Evolutionary conservation across 2,113 vertebrate species (phyloP), one percentile per base, ranked within the genome.

Genomic region (Siniperca chuatsi): DNA sequence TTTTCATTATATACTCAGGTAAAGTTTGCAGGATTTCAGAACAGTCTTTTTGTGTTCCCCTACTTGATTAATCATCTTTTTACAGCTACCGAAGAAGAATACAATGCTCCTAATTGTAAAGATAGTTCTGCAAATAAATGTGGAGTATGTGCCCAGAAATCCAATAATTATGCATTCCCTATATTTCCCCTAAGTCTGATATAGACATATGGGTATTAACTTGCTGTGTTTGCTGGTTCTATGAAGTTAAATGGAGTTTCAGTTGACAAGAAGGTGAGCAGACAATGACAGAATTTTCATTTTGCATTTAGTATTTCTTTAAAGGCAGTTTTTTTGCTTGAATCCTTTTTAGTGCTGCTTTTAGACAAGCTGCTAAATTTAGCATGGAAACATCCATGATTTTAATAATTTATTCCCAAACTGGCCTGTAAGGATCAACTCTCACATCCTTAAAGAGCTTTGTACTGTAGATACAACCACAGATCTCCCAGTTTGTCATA

Each of bases 341-440:
- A 87, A 78, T 90, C 81, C 74, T 87, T 87, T 46, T 88, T 81
- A 90, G 82, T 74, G 75, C 83, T 88, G 71, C 79, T 93, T 91
- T 92, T 84, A 92, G 87, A 84, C 78, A 78, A 66, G 71, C 64
- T 65, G 90, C 91, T 93, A 95, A 84, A 92, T 93, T 91, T 94
- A 92, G 91, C n/a, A 65, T 55, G 73, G 89, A 93, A 91, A 87
- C 83, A 75, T 80, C 79, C 86, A 75, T 55, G 61, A 88, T 91
- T 92, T 93, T 75, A 92, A 92, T 91, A 73, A 93, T 93, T 90
- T 89, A 91, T 93, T 89, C 78, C 66, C 52, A 60, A 89, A 89
- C 86, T 88, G 74, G 87, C 78, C 61, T 68, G 64, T 65, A 82
- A 90, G 78, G 75, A 92, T 89, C 81, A 83, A 79, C 74, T 75